A percentile compares a stretch with the other conserved stretches of the same genome.
Evolutionary conservation across 2,113 vertebrate genomes (phyloP).

Genomic region (Eolophus roseicapilla): DNA sequence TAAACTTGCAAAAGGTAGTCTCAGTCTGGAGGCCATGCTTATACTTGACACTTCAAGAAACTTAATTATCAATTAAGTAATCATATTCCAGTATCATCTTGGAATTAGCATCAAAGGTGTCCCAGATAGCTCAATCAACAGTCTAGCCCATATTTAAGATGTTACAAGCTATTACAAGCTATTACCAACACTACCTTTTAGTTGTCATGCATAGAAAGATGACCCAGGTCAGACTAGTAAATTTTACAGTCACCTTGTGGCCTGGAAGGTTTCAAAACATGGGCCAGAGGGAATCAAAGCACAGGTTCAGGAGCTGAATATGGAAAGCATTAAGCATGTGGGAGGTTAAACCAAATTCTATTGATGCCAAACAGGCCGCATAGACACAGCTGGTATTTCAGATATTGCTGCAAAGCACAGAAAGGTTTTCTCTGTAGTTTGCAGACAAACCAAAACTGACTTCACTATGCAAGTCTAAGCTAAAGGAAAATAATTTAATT

Average conservation of each 20-base stretch:
- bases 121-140: not conserved
- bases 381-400: not conserved
- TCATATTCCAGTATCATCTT: not conserved
- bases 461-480: not conserved
- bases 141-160: not conserved
- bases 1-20: not conserved
- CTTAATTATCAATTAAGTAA: not conserved
- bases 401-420: not conserved
- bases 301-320: not conserved
- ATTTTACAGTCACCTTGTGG: not conserved
- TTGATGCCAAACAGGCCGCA: not conserved
- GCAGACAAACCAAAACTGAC: not conserved
- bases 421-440: not conserved
- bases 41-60: not conserved
- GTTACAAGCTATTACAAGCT: fast-evolving
- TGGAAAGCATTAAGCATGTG: not conserved
- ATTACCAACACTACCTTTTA: not conserved
- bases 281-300: not conserved
- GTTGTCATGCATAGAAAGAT: not conserved
- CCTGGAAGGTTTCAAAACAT: not conserved
- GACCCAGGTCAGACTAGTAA: not conserved
- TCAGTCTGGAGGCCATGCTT: not conserved
- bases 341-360: not conserved
- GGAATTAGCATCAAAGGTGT: not conserved
- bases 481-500: not conserved